Base-by-base conservation (phyloP, 2,888 invertebrate species). In the Isoperla grammatica region DNA sequence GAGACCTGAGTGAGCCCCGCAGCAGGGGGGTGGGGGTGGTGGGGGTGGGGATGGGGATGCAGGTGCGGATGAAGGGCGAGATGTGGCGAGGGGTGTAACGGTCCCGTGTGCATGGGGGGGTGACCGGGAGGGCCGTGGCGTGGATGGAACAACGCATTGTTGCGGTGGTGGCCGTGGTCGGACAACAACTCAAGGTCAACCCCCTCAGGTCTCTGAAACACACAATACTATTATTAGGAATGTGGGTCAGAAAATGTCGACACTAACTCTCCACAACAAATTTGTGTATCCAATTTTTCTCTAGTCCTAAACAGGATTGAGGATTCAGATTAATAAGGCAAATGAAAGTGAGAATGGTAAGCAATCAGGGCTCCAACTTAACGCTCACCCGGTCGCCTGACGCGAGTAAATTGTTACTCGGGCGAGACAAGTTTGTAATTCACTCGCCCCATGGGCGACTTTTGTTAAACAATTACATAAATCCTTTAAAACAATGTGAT, bases 11-110 rank as follows among this genome's bases (percentile, higher is more conserved):
- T 50, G 20, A 61, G 57, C 12, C 57, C 61, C 22, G 62, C 55
- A n/a, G 60, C 56, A 42, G 55, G 37, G 37, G 61, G 37, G 50
- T 54, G 63, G 6, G 55, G 48, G 37, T 54, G 59, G 19, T 60
- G 45, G 45, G 55, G 64, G 62, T 65, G 46, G 11, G 62, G 66
- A 60, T 75, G 74, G 19, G 75, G 74, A 37, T 73, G 74, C 63
- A 74, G 66, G 17, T 74, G 71, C 63, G 66, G 67, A n/a, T 59
- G 63, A 50, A 70, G 67, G 65, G 63, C 64, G 73, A 71, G 62
- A 13, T 61, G 61, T 29, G 29, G 29, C 63, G 74, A 66, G 17
- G 74, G 71, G 64, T 66, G 67, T n/a, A 60, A 61, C 49, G 71
- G 67, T 65, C 63, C 64, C 73, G 71, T 62, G 17, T 61, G 61